Conservation (phyloP, 30 jellyfish, hydroid and myxozoan genomes). For the Phacellophora camtschatica region DNA sequence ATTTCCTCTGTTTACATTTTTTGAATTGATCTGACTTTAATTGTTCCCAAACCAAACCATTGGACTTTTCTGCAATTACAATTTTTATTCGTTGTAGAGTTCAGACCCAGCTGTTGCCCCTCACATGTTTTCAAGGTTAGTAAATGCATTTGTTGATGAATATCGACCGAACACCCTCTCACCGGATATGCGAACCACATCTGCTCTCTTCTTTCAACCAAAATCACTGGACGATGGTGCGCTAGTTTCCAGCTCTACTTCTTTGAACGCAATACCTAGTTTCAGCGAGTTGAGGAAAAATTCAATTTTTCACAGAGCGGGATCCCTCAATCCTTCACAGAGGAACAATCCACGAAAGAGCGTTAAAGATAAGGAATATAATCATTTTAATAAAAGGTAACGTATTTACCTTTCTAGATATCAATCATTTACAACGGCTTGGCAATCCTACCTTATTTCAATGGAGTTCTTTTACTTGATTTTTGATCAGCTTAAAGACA, state of each 20-base stretch:
- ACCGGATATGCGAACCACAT: conserved; percentile 82
- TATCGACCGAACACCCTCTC: conserved; percentile 62
- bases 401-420: too few relatives aligned
- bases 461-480: too few relatives aligned
- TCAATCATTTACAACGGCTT: too few relatives aligned
- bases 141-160: conserved; percentile 78
- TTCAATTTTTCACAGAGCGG: conserved; percentile 59
- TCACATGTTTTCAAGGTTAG: conserved; percentile 91
- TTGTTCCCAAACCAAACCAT: too few relatives aligned
- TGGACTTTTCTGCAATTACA: too few relatives aligned
- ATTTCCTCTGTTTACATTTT: too few relatives aligned
- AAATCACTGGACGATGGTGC: conserved; percentile 67
- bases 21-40: too few relatives aligned
- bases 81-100: not conserved
- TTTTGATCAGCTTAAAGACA: too few relatives aligned
- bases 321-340: conserved; percentile 71
- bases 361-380: not conserved
- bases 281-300: conserved; percentile 22
- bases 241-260: conserved; percentile 51
- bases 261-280: conserved; percentile 78
- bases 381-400: conserved; percentile 17
- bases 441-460: too few relatives aligned
- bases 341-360: not conserved
- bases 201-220: conserved; percentile 80
- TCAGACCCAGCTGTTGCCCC: conserved; percentile 88